phyloP scores from a whole-genome alignment of 2,888 invertebrate species.

The Druceiella hillmani region DNA sequence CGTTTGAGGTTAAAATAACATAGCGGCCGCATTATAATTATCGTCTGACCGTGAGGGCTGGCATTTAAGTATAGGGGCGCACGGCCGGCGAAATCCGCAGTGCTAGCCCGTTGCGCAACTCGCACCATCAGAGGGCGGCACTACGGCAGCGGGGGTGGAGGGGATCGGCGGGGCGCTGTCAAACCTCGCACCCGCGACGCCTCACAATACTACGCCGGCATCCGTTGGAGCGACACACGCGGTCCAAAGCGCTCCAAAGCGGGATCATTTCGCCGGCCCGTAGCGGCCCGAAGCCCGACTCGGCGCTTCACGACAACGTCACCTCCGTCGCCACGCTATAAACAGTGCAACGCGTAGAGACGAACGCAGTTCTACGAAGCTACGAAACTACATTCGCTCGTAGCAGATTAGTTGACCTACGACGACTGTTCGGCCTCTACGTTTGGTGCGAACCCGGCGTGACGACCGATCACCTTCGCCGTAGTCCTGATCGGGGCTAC shows the following conservation, averaged over 20 bases:
- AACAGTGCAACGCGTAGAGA: neutral
- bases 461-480: no score
- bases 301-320: conserved; percentile 27
- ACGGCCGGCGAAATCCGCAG: no score
- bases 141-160: conserved; percentile 33
- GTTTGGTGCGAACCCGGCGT: no score
- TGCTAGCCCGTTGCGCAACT: no score
- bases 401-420: no score
- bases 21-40: no score
- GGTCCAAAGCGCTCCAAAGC: conserved; percentile 39
- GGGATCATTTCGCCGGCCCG: conserved; percentile 50
- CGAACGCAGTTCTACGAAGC: neutral
- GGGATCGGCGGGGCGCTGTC: conserved; percentile 35
- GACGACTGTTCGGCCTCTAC: no score
- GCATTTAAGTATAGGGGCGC: no score
- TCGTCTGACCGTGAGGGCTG: no score
- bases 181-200: conserved; percentile 31
- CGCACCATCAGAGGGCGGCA: conserved; percentile 26
- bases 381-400: conserved; percentile 17
- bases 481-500: no score
- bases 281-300: conserved; percentile 18
- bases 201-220: conserved; percentile 42
- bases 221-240: conserved; percentile 41
- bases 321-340: conserved; percentile 33
- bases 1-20: no score